Evolutionary conservation across 2,888 invertebrate genomes (phyloP).

Genomic region (Zonitis immaculata): DNA sequence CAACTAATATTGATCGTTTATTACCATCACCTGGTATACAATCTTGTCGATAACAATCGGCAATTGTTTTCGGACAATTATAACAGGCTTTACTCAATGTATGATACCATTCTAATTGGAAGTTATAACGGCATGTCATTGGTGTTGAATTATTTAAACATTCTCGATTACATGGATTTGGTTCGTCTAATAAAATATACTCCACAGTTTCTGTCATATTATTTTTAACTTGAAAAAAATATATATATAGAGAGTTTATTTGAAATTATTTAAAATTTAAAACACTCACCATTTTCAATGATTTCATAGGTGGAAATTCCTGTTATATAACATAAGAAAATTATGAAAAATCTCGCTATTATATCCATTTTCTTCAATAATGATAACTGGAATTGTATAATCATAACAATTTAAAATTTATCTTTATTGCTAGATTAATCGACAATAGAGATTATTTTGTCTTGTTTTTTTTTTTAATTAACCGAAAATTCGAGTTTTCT

Average conservation of each 20-base stretch:
- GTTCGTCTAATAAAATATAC: constrained; percentile 36
- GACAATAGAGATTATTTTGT: no score
- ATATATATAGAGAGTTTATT: background rate
- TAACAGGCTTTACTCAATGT: constrained; percentile 87
- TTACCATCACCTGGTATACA: constrained; percentile 83
- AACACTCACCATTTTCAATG: constrained; percentile 6
- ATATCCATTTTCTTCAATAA: constrained; percentile 2
- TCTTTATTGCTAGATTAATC: background rate
- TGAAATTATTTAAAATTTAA: background rate
- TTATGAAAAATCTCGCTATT: constrained; percentile 3
- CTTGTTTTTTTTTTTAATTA: no score
- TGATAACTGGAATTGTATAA: background rate
- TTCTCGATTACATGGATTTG: constrained; percentile 59
- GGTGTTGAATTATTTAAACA: constrained; percentile 58
- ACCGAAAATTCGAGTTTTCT: background rate
- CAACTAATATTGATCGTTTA: constrained; percentile 66
- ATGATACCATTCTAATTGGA: constrained; percentile 76
- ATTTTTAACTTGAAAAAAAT: background rate
- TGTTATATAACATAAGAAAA: constrained; percentile 1
- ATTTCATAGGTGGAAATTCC: constrained; percentile 1
- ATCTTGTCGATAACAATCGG: constrained; percentile 72
- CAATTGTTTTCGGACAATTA: constrained; percentile 68
- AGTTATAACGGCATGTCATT: constrained; percentile 68
- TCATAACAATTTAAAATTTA: background rate
- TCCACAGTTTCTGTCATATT: constrained; percentile 25